A percentile compares a stretch with the other conserved stretches of the same genome.
phyloP scores from a whole-genome alignment of 2,888 invertebrate genomes.

The Drosophila kokeensis region DNA sequence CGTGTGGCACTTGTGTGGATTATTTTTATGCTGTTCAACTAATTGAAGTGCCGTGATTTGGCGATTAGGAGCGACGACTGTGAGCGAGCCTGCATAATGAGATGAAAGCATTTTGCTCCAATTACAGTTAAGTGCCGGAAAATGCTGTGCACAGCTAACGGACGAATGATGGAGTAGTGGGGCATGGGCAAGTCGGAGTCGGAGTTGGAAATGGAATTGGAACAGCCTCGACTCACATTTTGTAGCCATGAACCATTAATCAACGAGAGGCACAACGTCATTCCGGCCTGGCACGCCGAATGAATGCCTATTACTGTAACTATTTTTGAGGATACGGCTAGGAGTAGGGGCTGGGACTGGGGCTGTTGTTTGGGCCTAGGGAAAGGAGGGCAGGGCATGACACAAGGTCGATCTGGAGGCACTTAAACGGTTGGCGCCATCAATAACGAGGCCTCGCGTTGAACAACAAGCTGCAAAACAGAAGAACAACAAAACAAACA shows the following conservation, averaged over 20 bases:
- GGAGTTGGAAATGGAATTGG: conserved; percentile 17
- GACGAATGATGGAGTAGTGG: conserved; percentile 53
- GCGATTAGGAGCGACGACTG: conserved; percentile 37
- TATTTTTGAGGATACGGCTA: conserved; percentile 33
- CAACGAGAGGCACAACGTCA: conserved; percentile 65
- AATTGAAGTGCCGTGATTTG: conserved; percentile 77
- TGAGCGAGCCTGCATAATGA: conserved; percentile 62
- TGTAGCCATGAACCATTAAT: conserved; percentile 71
- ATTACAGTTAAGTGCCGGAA: conserved; percentile 79
- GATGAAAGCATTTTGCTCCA: conserved; percentile 74
- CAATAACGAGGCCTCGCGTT: conserved; percentile 71
- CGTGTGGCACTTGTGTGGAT: conserved; percentile 43
- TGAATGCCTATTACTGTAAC: conserved; percentile 69
- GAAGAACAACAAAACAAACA: conserved; percentile 73
- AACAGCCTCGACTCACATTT: conserved; percentile 32
- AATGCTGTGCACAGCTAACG: conserved; percentile 65
- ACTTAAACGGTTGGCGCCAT: conserved; percentile 62
- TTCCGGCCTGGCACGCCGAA: conserved; percentile 68
- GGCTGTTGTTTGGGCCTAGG: conserved; percentile 1
- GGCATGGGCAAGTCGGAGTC: conserved; percentile 9
- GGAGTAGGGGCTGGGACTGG: not conserved
- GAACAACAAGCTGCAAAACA: conserved; percentile 66
- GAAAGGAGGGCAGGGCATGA: conserved; percentile 11
- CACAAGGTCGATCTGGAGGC: conserved; percentile 74
- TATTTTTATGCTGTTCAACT: conserved; percentile 69